A percentile compares a stretch with the other conserved stretches of the same genome.
Evolutionary conservation across 2,888 invertebrate species (phyloP).

Genomic region (Anodontia alba): DNA sequence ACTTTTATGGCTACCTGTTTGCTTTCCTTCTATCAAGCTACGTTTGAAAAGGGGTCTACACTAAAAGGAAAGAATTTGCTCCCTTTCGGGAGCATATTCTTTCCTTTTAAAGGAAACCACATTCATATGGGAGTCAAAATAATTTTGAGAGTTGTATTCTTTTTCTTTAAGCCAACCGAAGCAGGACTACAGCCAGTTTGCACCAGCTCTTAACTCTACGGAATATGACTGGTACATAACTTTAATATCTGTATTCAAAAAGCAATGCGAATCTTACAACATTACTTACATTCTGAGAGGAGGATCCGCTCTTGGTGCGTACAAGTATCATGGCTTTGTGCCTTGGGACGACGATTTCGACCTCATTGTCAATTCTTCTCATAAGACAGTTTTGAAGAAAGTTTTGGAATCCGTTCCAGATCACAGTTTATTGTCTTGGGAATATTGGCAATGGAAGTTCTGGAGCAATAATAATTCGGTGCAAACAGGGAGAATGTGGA

Average conservation of each 20-base stretch:
- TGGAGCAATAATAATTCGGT: not conserved
- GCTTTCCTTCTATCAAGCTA: no score
- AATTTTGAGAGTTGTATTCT: no score
- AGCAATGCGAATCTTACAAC: not conserved
- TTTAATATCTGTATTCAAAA: not conserved
- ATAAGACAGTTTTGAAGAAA: not conserved
- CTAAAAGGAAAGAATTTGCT: no score
- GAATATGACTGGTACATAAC: not conserved
- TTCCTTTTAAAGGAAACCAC: no score
- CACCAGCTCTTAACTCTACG: not conserved
- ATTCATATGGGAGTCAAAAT: no score
- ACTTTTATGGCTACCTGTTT: no score
- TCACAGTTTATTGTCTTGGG: not conserved
- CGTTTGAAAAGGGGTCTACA: no score
- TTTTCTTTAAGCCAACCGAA: no score
- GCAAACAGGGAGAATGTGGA: not conserved
- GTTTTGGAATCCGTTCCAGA: not conserved
- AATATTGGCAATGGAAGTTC: not conserved
- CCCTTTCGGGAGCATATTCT: no score
- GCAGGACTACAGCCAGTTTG: no score
- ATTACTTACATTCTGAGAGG: not conserved
- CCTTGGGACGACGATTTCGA: slow-evolving; percentile 4
- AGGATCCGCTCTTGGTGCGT: not conserved
- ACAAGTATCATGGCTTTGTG: no score
- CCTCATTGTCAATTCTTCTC: not conserved